A percentile compares a stretch with the other conserved stretches of the same genome.
phyloP scores from a whole-genome alignment of 2,113 vertebrate species.

The Campylomormyrus tamandua region DNA sequence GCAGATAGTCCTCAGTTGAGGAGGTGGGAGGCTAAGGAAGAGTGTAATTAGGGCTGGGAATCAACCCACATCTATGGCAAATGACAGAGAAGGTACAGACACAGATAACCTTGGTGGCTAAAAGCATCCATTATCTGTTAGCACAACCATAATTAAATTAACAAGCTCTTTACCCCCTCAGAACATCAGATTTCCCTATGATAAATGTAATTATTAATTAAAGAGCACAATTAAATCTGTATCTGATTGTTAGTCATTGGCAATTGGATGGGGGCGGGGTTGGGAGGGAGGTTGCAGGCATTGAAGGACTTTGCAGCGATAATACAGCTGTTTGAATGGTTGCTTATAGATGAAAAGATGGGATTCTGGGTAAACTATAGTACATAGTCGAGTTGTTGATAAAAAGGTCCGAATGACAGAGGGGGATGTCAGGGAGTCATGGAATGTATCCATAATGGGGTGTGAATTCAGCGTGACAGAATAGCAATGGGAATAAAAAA shows the following conservation, averaged over 20 bases:
- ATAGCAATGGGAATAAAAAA: neutral
- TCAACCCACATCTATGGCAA: conserved; percentile 51
- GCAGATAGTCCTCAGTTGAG: neutral
- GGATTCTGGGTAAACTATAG: neutral
- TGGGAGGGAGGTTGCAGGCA: neutral
- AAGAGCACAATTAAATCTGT: conserved; percentile 74
- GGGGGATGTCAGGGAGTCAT: neutral
- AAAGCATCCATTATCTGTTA: conserved; percentile 61
- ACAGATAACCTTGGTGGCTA: conserved; percentile 71
- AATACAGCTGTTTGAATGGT: neutral
- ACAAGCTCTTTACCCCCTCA: conserved; percentile 60
- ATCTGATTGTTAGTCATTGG: conserved; percentile 61
- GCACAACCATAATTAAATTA: conserved; percentile 69
- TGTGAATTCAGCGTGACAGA: neutral
- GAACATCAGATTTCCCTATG: conserved; percentile 66
- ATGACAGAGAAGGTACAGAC: conserved; percentile 54
- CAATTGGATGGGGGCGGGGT: conserved; percentile 25
- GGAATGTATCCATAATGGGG: neutral
- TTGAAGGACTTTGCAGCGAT: conserved; percentile 14
- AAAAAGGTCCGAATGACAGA: neutral
- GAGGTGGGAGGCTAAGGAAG: conserved; percentile 35
- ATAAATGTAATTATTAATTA: conserved; percentile 79
- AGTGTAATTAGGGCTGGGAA: conserved; percentile 41
- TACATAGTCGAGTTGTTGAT: neutral
- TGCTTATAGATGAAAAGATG: neutral